These are phyloP conservation scores for Polyommatus icarus DNA, from an alignment of 2,888 invertebrate species.

Conservation along the genomic window DNA sequence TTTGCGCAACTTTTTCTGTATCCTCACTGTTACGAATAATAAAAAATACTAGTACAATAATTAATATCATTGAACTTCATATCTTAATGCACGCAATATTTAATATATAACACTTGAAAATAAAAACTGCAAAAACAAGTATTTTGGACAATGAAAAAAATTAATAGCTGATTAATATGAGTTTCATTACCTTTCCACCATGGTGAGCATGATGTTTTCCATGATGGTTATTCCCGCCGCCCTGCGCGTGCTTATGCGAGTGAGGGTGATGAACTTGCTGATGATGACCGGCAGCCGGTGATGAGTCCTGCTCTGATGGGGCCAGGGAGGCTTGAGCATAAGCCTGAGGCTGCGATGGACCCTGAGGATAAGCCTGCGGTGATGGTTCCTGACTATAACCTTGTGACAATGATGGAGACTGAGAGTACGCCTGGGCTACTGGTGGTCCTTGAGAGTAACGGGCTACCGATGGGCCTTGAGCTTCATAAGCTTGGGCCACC, in stretches of 20 bases:
- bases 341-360: background rate
- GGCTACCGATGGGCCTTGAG: background rate
- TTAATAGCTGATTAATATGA: background rate
- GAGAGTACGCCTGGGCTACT: background rate
- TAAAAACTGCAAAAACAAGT: background rate
- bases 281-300: conserved; percentile 44
- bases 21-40: too few relatives aligned
- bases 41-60: too few relatives aligned
- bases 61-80: too few relatives aligned
- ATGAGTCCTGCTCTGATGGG: conserved; percentile 38
- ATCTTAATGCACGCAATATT: background rate
- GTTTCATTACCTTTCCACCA: conserved; percentile 69
- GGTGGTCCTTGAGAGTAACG: background rate
- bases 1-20: background rate
- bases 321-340: conserved; percentile 20
- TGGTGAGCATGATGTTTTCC: conserved; percentile 75
- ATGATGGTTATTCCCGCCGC: conserved; percentile 79
- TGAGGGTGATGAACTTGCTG: conserved; percentile 58
- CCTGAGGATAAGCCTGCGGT: background rate
- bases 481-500: conserved; percentile 28
- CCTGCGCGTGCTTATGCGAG: conserved; percentile 62
- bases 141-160: background rate
- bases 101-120: background rate
- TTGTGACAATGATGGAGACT: background rate
- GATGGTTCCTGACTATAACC: background rate